Conservation (phyloP, 2,113 vertebrate species). For the Brachirus orientalis region DNA sequence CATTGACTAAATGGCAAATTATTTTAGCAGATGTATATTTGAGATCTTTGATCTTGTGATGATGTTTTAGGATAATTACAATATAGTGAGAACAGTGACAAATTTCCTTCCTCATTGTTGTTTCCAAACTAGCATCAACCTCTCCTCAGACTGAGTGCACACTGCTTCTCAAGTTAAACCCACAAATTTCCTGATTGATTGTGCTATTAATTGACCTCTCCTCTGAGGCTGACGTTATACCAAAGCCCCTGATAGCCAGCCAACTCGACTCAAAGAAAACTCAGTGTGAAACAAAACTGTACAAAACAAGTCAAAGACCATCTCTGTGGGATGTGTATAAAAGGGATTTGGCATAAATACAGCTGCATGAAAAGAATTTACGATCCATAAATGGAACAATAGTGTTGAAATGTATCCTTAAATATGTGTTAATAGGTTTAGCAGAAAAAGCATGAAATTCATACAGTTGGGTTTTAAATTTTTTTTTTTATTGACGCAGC, state of each 20-base stretch:
- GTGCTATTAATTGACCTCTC: slow-evolving; percentile 54
- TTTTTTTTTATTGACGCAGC: neutral
- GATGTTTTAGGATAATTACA: neutral
- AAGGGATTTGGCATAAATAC: slow-evolving; percentile 8
- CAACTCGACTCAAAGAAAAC: slow-evolving; percentile 25
- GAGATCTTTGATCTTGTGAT: too few species aligned
- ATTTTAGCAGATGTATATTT: too few species aligned
- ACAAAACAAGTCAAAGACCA: slow-evolving; percentile 27
- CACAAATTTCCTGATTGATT: slow-evolving; percentile 48
- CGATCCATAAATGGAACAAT: slow-evolving; percentile 34
- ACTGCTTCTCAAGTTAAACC: slow-evolving; percentile 21
- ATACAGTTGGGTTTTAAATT: slow-evolving; percentile 8
- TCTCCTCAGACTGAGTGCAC: neutral
- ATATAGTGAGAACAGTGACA: too few species aligned
- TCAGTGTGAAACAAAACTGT: slow-evolving; percentile 41
- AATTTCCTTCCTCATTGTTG: neutral
- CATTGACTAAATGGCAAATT: too few species aligned
- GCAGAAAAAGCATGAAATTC: slow-evolving; percentile 4
- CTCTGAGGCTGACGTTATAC: slow-evolving; percentile 31
- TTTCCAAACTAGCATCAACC: slow-evolving; percentile 7
- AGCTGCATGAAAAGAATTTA: slow-evolving; percentile 16
- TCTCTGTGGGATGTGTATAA: slow-evolving; percentile 30
- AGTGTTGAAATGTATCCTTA: slow-evolving; percentile 17
- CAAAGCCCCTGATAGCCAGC: slow-evolving; percentile 29
- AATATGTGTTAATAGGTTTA: slow-evolving; percentile 43